Base-by-base conservation (phyloP, 2,888 invertebrate species). In the Zygaena filipendulae region DNA sequence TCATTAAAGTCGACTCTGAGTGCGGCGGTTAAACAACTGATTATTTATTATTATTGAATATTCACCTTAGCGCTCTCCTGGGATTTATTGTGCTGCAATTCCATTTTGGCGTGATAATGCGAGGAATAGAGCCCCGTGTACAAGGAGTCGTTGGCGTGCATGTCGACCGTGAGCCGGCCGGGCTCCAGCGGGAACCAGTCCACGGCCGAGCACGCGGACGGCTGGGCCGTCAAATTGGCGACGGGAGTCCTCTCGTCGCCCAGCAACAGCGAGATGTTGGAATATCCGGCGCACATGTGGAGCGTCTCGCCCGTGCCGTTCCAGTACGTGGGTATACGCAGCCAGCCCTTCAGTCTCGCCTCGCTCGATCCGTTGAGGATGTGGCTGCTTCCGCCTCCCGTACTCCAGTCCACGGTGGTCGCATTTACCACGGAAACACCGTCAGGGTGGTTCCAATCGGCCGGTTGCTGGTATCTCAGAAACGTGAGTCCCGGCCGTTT, bases 401-500 rank as follows among this genome's bases (percentile, higher is more conserved):
- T 86, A 13, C 85, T 87, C 64, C 92, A 91, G 45, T 90, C 90
- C 0, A 87, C 91, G 23, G 89, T 88, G 0, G 94, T 93, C 3
- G 92, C 90, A 51, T 93, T 93, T 3, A 95, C 88, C 21, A 95
- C 90, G 0, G 87, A 84, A 9, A 94, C 95, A 37, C 86, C 88
- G 54, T 97, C 97, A 0, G 97, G 97, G 52, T 94, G 92, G 14
- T 88, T 86, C 59, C 87, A 87, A 62, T 97, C 92, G 0, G 91
- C 88, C 0, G 95, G 95, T 56, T 91, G 88, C 45, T 91, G 87
- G 61, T 95, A 96, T 45, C 92, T 88, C 12, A 95, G 82, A 45
- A 92, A 93, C 0, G 95, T 95, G 2, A 96, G 80, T 0, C 96
- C 97, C 0, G 96, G 94, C 12, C 94, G 82, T 39, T 87, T 87